Percentiles rank a stretch among this genome's conserved stretches.
Conservation (phyloP, 2,113 vertebrate species). For the Rhea pennata region DNA sequence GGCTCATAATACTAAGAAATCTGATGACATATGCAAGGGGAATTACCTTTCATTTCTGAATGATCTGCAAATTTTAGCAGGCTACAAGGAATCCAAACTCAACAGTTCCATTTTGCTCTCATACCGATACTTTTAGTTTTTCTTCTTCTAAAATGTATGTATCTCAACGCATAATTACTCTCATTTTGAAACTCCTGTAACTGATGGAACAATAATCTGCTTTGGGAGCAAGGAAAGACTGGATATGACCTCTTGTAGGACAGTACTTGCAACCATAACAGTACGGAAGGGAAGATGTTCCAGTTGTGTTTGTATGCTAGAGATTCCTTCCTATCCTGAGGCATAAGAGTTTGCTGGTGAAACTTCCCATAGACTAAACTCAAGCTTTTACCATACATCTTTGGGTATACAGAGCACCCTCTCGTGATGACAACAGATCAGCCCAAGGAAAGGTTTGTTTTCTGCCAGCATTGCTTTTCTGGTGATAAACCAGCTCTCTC, state of each 20-base stretch:
- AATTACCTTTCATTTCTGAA: not conserved
- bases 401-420: not conserved
- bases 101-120: not conserved
- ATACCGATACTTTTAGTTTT: not conserved
- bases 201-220: not conserved
- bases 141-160: not conserved
- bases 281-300: not conserved
- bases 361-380: not conserved
- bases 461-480: not conserved
- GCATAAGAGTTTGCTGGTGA: too few relatives aligned
- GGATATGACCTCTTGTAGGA: not conserved
- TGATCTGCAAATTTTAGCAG: not conserved
- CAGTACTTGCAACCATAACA: not conserved
- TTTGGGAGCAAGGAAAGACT: not conserved
- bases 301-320: not conserved
- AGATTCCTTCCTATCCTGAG: not conserved
- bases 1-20: not conserved
- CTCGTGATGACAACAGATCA: not conserved
- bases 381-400: not conserved
- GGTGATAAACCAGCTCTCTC: not conserved
- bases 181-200: not conserved
- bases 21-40: not conserved
- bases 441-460: not conserved
- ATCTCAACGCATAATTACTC: not conserved
- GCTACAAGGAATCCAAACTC: not conserved